Base-by-base conservation (phyloP, 2,888 invertebrate species). In the Nasonia oneida region DNA sequence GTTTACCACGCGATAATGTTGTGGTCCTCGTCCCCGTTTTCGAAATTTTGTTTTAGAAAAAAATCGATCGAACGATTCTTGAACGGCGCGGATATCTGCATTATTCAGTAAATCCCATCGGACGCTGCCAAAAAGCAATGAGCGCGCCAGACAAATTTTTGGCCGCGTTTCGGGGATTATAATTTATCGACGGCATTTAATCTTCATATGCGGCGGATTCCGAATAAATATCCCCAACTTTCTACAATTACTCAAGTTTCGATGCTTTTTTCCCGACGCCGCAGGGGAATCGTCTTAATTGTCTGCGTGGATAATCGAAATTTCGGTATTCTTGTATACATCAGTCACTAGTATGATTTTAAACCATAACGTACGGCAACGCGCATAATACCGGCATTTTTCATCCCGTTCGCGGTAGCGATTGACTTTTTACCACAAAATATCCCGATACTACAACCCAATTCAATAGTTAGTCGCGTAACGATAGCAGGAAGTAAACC, bases 141-240 rank as follows among this genome's bases (percentile, higher is more conserved):
- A 78, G 77, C 78, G 77, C 77, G 77, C 79, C 74, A 84, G 84
- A 74, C 74, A 73, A 85, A 85, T 78, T 53, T 73, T 85, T 81
- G 81, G 81, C 81, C 77, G 79, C 53, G 15, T 80, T 80, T 76
- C 64, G 15, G 42, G 39, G 76, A 77, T 47, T 57, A 42, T 81
- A 86, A 86, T 76, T 83, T 71, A 86, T 83, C 18, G 73, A 77
- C 15, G 8, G 15, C 57, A 29, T 37, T 83, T 61, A 70, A 79
- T 86, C 75, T 76, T 82, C 37, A 37, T n/a, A 73, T 29, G 53
- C 78, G n/a, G 23, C 29, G n/a, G 39, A 83, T 79, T 70, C 14
- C 39, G 18, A 78, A 75, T 74, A 70, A 53, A 85, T 82, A 79
- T 18, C 33, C 67, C 61, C 37, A 29, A 70, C 53, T 84, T 80